Evolutionary conservation across 2,888 invertebrate genomes (phyloP), one percentile per base, ranked within the genome.

Genomic region (Synanthedon formicaeformis): DNA sequence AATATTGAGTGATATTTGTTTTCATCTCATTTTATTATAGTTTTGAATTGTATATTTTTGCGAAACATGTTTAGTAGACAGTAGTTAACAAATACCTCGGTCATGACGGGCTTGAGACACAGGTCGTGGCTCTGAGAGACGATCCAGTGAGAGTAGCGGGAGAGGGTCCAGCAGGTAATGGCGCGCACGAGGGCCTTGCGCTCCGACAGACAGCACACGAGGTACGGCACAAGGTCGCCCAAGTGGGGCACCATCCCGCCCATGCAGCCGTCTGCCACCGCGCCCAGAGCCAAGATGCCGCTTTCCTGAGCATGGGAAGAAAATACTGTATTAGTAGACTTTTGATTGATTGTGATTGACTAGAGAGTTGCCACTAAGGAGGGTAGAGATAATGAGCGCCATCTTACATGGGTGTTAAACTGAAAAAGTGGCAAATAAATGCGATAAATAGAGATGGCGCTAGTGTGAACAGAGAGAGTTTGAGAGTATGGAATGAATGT

Each of bases 101-200:
- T 95, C 95, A 99, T 96, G 56, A 99, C 89, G 2, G 97, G 97
- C 67, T 97, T 94, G 59, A 99, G 90, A 78, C 96, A 98, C 55
- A 92, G 91, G 67, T 98, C 97, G 77, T 98, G 97, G 5, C 96
- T 95, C 80, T 98, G 98, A 55, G 93, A 92, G 12, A 99, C 98
- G 51, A 99, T 98, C 98, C 98, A 99, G 83, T 98, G 97, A 49
- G 98, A 96, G 83, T 99, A 99, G 53, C 99, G 92, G 61, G 96
- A 96, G 40, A 99, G 88, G 0, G 99, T 99, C 99, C 99, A 99
- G 86, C 99, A 99, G 0, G 99, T 98, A 73, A 99, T 99, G 59
- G 99, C 97, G 56, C 99, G 91, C 52, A 99, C 98, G 41, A 99
- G 89, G 0, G 98, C 97, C 87, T 98, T 98, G 80, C 96, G 95